Percentiles rank a stretch among this genome's conserved stretches.
Evolutionary conservation across 2,113 vertebrate genomes (phyloP).

Genomic region (Anoura caudifer): DNA sequence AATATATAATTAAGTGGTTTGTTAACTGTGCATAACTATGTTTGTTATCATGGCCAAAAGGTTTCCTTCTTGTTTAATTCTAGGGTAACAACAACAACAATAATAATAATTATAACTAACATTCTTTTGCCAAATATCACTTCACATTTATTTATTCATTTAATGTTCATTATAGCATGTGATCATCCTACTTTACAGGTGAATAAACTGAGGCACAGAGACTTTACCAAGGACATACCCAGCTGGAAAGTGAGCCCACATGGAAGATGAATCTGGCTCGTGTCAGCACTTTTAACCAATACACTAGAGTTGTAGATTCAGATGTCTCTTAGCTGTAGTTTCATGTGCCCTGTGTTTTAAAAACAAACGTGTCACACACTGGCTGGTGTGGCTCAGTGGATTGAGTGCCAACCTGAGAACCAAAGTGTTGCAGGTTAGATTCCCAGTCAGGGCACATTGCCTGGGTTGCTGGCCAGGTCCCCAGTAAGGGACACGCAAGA

Average conservation of each 20-base stretch:
- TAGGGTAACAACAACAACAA: not conserved
- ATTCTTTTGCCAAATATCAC: not conserved
- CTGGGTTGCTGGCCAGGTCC: no score
- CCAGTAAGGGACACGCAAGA: no score
- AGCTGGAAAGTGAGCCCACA: not conserved
- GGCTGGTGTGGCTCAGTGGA: no score
- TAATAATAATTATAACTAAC: not conserved
- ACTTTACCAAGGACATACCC: not conserved
- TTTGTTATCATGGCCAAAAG: not conserved
- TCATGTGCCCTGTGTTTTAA: not conserved
- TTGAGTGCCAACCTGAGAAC: no score
- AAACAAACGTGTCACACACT: not conserved
- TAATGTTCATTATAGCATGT: not conserved
- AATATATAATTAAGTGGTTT: not conserved
- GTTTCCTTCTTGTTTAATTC: not conserved
- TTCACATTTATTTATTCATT: not conserved
- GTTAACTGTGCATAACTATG: not conserved
- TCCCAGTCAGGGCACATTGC: no score
- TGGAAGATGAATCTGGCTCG: not conserved
- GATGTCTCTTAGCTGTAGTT: not conserved
- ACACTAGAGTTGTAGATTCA: not conserved
- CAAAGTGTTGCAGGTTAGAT: no score
- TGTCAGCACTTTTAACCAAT: not conserved
- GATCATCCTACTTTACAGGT: not conserved
- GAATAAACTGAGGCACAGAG: not conserved